phyloP scores from a whole-genome alignment of 2,888 invertebrate species.

The Schizotus pectinicornis region DNA sequence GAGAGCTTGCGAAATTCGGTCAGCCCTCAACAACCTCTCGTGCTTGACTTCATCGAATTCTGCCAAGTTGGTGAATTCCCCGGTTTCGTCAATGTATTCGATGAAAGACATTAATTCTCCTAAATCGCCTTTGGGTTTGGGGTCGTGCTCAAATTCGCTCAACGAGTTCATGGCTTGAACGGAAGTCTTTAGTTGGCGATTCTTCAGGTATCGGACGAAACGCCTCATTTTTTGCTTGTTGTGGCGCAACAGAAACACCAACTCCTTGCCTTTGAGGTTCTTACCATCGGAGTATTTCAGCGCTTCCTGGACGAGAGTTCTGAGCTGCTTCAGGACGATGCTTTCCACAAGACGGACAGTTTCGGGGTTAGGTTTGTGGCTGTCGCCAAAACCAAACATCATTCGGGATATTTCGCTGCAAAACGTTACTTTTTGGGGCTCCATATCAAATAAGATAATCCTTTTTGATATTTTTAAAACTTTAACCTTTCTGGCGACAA shows the following conservation, averaged over 20 bases:
- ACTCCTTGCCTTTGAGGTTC: constrained; percentile 63
- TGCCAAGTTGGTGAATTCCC: constrained; percentile 62
- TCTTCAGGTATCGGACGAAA: constrained; percentile 74
- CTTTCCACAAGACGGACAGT: constrained; percentile 85
- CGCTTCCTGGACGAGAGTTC: constrained; percentile 78
- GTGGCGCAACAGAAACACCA: constrained; percentile 83
- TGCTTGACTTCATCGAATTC: constrained; percentile 65
- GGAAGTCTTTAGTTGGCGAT: constrained; percentile 61
- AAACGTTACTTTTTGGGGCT: constrained; percentile 55
- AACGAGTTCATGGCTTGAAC: constrained; percentile 51
- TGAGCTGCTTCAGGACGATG: constrained; percentile 81
- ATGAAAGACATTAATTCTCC: constrained; percentile 62
- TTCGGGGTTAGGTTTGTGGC: constrained; percentile 78
- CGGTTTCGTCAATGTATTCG: constrained; percentile 63
- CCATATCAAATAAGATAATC: constrained; percentile 33
- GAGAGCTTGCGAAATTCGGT: constrained; percentile 65
- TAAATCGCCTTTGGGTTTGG: constrained; percentile 54
- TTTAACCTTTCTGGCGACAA: no score
- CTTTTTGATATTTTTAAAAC: no score
- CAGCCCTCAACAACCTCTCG: constrained; percentile 67
- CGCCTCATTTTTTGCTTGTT: constrained; percentile 79
- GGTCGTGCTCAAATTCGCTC: constrained; percentile 61
- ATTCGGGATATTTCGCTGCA: constrained; percentile 80
- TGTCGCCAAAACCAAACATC: constrained; percentile 95
- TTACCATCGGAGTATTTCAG: constrained; percentile 68